Evolutionary conservation across 53 echinoderm and acorn worm species (phyloP).

Genomic region (Crossaster papposus): DNA sequence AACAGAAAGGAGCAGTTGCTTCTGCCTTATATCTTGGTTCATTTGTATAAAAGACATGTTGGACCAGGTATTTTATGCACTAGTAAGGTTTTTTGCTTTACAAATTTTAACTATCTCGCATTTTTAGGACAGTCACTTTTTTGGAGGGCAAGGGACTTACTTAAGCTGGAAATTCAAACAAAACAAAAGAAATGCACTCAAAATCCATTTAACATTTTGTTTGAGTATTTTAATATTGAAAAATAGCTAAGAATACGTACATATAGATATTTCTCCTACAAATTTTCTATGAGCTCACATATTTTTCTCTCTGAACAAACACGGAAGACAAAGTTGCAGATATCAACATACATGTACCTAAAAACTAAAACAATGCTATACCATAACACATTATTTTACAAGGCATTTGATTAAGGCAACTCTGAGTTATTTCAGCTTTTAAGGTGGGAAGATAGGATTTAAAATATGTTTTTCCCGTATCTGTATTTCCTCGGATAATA

Average conservation of each 20-base stretch:
- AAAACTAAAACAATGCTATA: neutral
- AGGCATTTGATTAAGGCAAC: slow-evolving; percentile 21
- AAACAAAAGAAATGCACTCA: neutral
- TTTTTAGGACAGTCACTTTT: too few relatives aligned
- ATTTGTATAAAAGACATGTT: too few relatives aligned
- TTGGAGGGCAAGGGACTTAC: too few relatives aligned
- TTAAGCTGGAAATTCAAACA: too few relatives aligned
- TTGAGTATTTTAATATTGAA: slow-evolving; percentile 52
- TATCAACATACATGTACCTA: neutral
- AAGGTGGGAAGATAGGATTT: neutral
- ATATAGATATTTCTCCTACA: slow-evolving; percentile 23
- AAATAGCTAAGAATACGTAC: slow-evolving; percentile 46
- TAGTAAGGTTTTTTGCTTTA: too few relatives aligned
- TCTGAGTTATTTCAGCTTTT: neutral
- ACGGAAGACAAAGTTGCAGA: slow-evolving; percentile 23
- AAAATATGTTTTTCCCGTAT: too few relatives aligned
- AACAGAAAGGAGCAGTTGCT: too few relatives aligned
- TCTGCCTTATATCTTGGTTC: too few relatives aligned
- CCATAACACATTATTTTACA: neutral
- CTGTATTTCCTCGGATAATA: too few relatives aligned
- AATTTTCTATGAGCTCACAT: slow-evolving; percentile 3
- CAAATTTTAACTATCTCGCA: too few relatives aligned
- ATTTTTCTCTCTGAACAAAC: neutral
- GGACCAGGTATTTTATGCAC: too few relatives aligned
- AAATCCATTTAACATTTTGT: neutral